Base-by-base conservation (phyloP, 2,113 vertebrate genomes). In the Pitta sordida region DNA sequence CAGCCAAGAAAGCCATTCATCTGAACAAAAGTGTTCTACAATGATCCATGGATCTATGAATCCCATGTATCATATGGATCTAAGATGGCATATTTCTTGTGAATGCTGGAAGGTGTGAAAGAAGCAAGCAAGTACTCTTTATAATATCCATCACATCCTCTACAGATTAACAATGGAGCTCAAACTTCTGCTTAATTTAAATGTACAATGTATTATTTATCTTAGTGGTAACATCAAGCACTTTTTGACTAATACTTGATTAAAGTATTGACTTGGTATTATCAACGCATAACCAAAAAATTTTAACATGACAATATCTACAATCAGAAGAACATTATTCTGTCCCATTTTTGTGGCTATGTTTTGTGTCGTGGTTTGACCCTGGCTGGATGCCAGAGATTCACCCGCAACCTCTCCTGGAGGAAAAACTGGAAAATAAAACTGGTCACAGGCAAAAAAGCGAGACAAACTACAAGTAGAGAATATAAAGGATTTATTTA, bases 11-110 rank as follows among this genome's bases (percentile, higher is more conserved):
- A 34, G 0, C 11, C 23, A 34, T 69, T 65, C 70, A 60, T 10
- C 13, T 56, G 24, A 68, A 73, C 44, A 24, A 62, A 78, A 81
- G 5, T 12, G 9, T 71, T 55, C 36, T 4, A 4, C 41, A 56
- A 11, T 23, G 27, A 64, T 44, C 39, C 27, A 29, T n/a, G 17
- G 15, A 39, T 36, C 32, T 65, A 6, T 39, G 41, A 46, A 56
- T n/a, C 0, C 0, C 3, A 10, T 27, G 2, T 16, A 48, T 36
- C 21, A 14, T 12, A 8, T 14, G 21, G n/a, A 20, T 78, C 16
- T 64, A 30, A 48, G 62, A 67, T 5, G 24, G 34, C 1, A 1
- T 37, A 56, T 86, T 63, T 26, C n/a, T 51, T 36, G 26, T 64
- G 30, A 64, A 34, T 15, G 20, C 19, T 71, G 52, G 16, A 48